phyloP scores from a whole-genome alignment of 2,113 vertebrate genomes.

The Salvelinus sp. region DNA sequence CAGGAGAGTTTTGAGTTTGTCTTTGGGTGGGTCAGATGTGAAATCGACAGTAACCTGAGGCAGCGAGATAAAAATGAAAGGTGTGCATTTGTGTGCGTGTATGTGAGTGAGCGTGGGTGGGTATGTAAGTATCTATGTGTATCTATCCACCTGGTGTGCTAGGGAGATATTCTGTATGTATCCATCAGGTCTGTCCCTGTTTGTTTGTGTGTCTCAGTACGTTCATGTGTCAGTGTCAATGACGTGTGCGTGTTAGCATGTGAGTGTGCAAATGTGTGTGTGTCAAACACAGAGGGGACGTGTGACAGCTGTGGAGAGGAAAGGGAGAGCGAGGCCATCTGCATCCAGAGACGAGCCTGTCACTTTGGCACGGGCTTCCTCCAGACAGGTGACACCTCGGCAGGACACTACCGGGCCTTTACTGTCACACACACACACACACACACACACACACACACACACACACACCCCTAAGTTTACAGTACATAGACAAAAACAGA shows the following conservation, averaged over 20 bases:
- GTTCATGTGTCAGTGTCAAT: not conserved
- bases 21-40: not conserved
- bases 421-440: not conserved
- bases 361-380: conserved; percentile 86
- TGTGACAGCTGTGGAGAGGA: conserved; percentile 81
- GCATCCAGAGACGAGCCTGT: conserved; percentile 88
- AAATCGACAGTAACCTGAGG: not conserved
- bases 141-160: not conserved
- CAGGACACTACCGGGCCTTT: conserved; percentile 63
- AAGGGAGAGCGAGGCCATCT: conserved; percentile 80
- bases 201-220: conserved; percentile 6
- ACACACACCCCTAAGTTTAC: not conserved
- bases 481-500: conserved; percentile 20
- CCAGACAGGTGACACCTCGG: conserved; percentile 92
- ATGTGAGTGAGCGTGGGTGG: not conserved
- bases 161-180: conserved; percentile 10
- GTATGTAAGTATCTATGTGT: conserved; percentile 3
- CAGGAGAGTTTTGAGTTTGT: conserved; percentile 1
- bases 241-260: conserved; percentile 25
- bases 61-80: not conserved
- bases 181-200: not conserved
- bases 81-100: not conserved
- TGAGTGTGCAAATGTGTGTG: conserved; percentile 28
- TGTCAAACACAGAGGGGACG: conserved; percentile 50
- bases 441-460: not conserved